A percentile compares a stretch with the other conserved stretches of the same genome.
phyloP scores from a whole-genome alignment of 2,113 vertebrate genomes.

The Rhipidura dahli region DNA sequence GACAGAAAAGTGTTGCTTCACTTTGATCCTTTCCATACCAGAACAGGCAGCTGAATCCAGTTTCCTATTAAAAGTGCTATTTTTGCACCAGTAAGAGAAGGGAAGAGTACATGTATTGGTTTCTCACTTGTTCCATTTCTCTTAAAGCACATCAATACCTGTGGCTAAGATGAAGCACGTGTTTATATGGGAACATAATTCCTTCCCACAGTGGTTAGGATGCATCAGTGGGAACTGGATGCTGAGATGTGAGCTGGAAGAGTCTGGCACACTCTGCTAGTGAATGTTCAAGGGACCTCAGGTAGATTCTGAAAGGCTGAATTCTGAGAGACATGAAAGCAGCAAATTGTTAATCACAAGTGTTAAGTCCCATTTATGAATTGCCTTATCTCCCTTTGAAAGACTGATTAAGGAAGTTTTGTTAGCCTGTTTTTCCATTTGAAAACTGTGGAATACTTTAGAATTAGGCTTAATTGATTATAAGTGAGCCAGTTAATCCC shows the following conservation, averaged over 20 bases:
- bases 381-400: not conserved
- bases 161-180: not conserved
- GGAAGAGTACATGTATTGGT: accelerated
- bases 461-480: not conserved
- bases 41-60: not conserved
- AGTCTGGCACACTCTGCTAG: not conserved
- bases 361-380: not conserved
- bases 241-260: not conserved
- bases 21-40: not conserved
- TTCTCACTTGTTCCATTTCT: not conserved
- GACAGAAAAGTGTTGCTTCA: not conserved
- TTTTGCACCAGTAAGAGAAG: not conserved
- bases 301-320: not conserved
- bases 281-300: not conserved
- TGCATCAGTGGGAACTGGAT: not conserved
- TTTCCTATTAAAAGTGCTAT: not conserved
- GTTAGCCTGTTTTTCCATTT: not conserved
- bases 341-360: not conserved
- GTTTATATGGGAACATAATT: not conserved
- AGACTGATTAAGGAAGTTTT: not conserved
- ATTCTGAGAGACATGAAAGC: not conserved
- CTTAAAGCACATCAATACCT: not conserved
- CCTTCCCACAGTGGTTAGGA: not conserved
- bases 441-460: not conserved
- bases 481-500: not conserved